Base-by-base conservation (phyloP, 2,888 invertebrate genomes). In the Drosophila suboccidentalis region DNA sequence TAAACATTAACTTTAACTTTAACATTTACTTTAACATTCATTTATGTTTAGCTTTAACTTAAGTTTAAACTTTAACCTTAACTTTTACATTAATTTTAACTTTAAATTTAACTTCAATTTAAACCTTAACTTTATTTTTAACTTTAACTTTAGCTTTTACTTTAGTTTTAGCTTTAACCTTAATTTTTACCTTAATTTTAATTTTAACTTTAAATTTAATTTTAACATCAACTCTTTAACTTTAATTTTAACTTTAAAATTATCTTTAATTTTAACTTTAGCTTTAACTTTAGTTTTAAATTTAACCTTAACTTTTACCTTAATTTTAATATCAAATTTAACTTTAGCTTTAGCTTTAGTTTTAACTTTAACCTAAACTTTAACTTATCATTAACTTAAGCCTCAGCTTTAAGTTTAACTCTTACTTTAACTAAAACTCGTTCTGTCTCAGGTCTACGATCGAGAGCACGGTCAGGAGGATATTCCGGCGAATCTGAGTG, bases 391-490 rank as follows among this genome's bases (percentile, higher is more conserved):
- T 22, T 22, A 26, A 19, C 19, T 19, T 19, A 3, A 19, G n/a
- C n/a, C 3, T 46, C 26, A 46, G 3, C n/a, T 3, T 26, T 46
- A 46, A 26, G 9, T 13, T 29, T 46, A 46, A 29, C 9, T 0
- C 11, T 22, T 13, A 43, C 19, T 8, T 29, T 29, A 29, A 29
- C 29, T 29, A 8, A 8, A 29, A 19, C 1, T n/a, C 19, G 1
- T 6, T 5, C 11, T 41, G 9, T 4, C 5, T 22, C 15, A 76
- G 76, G 98, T 98, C 0, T 97, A 97, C 91, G 98, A 98, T 93
- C 94, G 97, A 32, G 97, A 97, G 91, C 97, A 98, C 90, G 98
- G 98, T 0, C 98, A 98, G 93, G 97, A 97, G 1, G 97, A 98
- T 91, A 97, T 98, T 0, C 96, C 96, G 1, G 98, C 98, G 17